These are phyloP conservation scores for Drosophila tropicalis DNA, from an alignment of 1,140 invertebrate species.

Conservation along the genomic window DNA sequence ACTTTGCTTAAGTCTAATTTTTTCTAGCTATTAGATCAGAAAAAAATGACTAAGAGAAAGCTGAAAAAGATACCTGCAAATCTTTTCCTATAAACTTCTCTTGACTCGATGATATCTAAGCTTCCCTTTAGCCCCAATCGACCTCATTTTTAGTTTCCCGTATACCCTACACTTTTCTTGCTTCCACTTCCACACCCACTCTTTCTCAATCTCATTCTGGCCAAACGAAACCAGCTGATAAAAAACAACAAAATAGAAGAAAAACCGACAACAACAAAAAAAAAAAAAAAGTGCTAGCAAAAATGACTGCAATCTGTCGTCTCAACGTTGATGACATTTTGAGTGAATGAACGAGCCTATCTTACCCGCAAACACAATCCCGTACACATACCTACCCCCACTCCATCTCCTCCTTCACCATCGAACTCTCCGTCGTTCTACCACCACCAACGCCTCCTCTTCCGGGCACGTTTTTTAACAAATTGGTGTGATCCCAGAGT, in stretches of 20 bases:
- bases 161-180: conserved; percentile 42
- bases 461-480: conserved; percentile 65
- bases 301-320: conserved; percentile 80
- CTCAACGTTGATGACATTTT: conserved; percentile 80
- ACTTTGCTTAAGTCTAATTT: neutral
- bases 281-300: conserved; percentile 62
- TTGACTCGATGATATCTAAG: conserved; percentile 8
- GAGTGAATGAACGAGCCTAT: conserved; percentile 79
- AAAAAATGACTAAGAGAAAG: neutral
- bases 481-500: conserved; percentile 79
- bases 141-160: conserved; percentile 6
- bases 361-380: conserved; percentile 23
- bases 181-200: conserved; percentile 18
- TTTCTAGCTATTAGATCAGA: too few species aligned
- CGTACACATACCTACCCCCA: neutral
- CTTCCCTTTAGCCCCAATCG: conserved; percentile 28
- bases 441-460: conserved; percentile 20
- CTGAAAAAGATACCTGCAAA: neutral
- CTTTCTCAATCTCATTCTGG: conserved; percentile 6
- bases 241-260: conserved; percentile 28
- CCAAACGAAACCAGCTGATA: conserved; percentile 58
- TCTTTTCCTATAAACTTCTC: neutral
- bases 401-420: neutral
- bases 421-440: neutral
- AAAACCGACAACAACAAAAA: neutral